These are phyloP conservation scores for Cheilosia scutellata DNA, from an alignment of 2,888 invertebrate species.

Conservation along the genomic window DNA sequence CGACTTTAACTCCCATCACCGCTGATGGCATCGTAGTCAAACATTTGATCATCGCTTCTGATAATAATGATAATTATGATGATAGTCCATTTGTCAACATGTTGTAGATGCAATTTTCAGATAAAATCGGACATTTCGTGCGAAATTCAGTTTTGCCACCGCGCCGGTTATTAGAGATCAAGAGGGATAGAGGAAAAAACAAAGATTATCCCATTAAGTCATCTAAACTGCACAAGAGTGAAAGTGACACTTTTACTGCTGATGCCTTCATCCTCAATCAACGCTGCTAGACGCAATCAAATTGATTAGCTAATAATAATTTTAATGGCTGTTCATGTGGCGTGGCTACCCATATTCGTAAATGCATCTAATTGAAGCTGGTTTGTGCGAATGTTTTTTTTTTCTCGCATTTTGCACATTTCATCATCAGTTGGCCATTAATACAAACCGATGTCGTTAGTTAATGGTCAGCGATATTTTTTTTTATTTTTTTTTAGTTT, in stretches of 20 bases:
- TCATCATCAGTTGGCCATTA: conserved; percentile 46
- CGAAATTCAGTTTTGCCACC: conserved; percentile 38
- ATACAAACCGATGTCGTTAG: conserved; percentile 43
- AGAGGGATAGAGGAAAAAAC: not conserved
- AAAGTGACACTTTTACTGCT: conserved; percentile 54
- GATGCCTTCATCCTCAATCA: conserved; percentile 21
- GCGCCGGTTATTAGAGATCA: conserved; percentile 16
- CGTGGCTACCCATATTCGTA: conserved; percentile 58
- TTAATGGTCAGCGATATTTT: conserved; percentile 24
- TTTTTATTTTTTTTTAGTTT: not conserved
- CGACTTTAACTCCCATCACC: too few relatives aligned
- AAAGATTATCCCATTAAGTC: conserved; percentile 32
- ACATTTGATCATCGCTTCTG: not conserved
- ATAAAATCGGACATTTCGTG: conserved; percentile 38
- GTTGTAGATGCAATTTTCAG: conserved; percentile 14
- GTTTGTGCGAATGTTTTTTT: conserved; percentile 33
- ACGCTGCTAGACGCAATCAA: conserved; percentile 48
- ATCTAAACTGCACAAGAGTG: conserved; percentile 37
- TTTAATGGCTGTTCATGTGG: conserved; percentile 44
- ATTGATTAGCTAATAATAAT: conserved; percentile 67
- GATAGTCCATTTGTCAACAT: conserved; percentile 22
- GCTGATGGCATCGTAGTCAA: too few relatives aligned
- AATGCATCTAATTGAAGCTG: conserved; percentile 59
- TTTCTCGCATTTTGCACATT: conserved; percentile 37
- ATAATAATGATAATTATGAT: not conserved